Conservation (phyloP, 1,140 invertebrate genomes). For the Phymastichus coffea region DNA sequence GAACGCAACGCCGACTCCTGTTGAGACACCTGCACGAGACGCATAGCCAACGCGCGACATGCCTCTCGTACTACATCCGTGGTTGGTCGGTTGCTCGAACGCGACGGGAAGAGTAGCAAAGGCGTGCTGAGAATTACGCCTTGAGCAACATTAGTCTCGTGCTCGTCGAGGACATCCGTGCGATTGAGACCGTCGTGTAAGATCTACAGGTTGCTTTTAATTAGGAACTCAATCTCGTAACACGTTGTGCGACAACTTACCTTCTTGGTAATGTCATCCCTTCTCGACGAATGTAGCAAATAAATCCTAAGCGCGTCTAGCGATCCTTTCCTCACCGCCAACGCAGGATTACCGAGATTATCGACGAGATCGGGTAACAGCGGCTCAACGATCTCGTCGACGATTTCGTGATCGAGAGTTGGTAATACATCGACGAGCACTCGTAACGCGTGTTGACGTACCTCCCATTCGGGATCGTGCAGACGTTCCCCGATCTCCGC, state of each 20-base stretch:
- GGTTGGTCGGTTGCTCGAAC: constrained; percentile 41
- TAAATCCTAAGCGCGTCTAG: constrained; percentile 70
- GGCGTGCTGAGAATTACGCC: constrained; percentile 69
- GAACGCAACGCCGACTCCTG: constrained; percentile 70
- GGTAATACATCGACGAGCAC: constrained; percentile 74
- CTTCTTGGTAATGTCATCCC: constrained; percentile 40
- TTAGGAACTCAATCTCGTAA: background rate
- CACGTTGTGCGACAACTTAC: constrained; percentile 22
- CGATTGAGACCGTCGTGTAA: constrained; percentile 65
- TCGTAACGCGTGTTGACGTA: constrained; percentile 73
- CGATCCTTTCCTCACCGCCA: constrained; percentile 74
- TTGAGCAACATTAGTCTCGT: constrained; percentile 63
- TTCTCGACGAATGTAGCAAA: constrained; percentile 59
- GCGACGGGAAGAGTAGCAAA: constrained; percentile 60
- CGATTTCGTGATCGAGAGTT: constrained; percentile 60
- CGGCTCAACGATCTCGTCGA: constrained; percentile 64
- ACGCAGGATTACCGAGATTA: constrained; percentile 73
- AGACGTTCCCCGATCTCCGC: constrained; percentile 68
- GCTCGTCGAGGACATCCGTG: constrained; percentile 58
- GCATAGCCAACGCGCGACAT: constrained; percentile 64
- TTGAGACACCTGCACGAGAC: constrained; percentile 65
- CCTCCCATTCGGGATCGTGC: constrained; percentile 78
- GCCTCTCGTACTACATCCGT: constrained; percentile 52
- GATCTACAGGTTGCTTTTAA: constrained; percentile 59
- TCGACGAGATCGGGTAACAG: constrained; percentile 68